Conservation (phyloP, 2,888 invertebrate species). For the Pristionchus entomophagus region DNA sequence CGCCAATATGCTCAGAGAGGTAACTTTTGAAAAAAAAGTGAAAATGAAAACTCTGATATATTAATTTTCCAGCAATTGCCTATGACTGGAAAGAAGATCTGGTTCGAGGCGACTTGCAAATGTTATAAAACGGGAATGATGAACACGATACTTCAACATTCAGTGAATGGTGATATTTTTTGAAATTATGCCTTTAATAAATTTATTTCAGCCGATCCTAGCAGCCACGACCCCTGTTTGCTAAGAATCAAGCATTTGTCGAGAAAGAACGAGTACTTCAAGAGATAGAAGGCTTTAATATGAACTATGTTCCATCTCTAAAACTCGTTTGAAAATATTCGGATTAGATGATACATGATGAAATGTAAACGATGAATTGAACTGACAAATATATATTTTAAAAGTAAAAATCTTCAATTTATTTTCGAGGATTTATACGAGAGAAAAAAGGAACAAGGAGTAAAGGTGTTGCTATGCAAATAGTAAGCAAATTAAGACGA, state of each 20-base stretch:
- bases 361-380: too few species aligned
- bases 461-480: too few species aligned
- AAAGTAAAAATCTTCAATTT: too few species aligned
- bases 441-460: too few species aligned
- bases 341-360: too few species aligned
- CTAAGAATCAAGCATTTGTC: not conserved
- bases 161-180: not conserved
- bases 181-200: not conserved
- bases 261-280: too few species aligned
- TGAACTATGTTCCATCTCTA: too few species aligned
- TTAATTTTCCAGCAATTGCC: not conserved
- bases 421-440: too few species aligned
- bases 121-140: not conserved
- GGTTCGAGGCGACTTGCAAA: not conserved
- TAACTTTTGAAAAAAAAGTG: not conserved
- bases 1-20: not conserved
- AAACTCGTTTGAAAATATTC: too few species aligned
- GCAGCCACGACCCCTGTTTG: not conserved
- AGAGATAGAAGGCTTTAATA: too few species aligned
- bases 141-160: not conserved
- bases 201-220: not conserved
- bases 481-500: too few species aligned
- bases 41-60: not conserved
- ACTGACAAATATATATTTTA: too few species aligned
- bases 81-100: not conserved